Base-by-base conservation (phyloP, 2,888 invertebrate genomes). In the Gastrophysa polygoni region DNA sequence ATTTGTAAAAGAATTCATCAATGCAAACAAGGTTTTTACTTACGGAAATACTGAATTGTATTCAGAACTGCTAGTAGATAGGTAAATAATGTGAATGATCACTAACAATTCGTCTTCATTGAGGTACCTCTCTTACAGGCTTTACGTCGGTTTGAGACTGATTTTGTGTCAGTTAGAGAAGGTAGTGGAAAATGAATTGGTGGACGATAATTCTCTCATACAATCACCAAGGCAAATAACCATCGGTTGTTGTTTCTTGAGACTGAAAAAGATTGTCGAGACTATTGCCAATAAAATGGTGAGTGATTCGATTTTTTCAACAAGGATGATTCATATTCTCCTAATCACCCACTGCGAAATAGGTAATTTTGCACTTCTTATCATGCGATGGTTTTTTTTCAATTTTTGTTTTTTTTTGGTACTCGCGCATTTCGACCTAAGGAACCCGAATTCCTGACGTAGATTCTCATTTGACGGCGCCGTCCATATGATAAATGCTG, bases 11-110 rank as follows among this genome's bases (percentile, higher is more conserved):
- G 54, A 64, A 7, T 59, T 67, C 34, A 60, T 71, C 4, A 14
- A 38, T 18, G 58, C 56, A 2, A 62, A 67, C 18, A 54, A 52
- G 20, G 57, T 65, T 46, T 57, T 60, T 17, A 24, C 58, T 48
- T 34, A 44, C 10, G 60, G 61, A 21, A 60, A 65, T 55, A 54
- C 59, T 38, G 52, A 62, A 57, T 34, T 63, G 34, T 57, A 57
- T 55, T 55, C 70, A 34, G 71, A 71, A 54, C 56, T 70, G 51
- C 64, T 64, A 55, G 60, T 70, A 50, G 71, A 70, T 48, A 68
- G 70, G 68, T 68, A 60, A 58, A 59, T 29, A 24, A 24, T 7
- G 7, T 7, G 7, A 24, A 3, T 24, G 7, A 24, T 24, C 7
- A 24, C 24, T 24, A 24, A 24, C 7, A 24, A 24, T 24, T 7